These are phyloP conservation scores for Apocrypta bakeri DNA, from an alignment of 1,140 invertebrate genomes.

Conservation along the genomic window DNA sequence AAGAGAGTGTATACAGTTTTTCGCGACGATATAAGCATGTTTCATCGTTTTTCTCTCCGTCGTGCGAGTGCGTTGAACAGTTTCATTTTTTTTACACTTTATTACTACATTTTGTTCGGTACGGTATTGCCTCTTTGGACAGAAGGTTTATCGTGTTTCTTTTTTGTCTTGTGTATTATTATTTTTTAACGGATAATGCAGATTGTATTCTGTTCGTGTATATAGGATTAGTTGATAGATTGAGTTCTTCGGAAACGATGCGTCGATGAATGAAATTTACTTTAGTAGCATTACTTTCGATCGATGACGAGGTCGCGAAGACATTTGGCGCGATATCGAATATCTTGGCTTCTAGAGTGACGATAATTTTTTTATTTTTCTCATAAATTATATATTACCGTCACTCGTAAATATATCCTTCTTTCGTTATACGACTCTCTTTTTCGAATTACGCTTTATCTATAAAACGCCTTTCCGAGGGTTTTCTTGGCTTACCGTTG, in stretches of 20 bases:
- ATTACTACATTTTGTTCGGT: neutral
- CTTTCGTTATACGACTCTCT: no score
- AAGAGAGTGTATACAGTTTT: neutral
- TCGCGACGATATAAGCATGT: neutral
- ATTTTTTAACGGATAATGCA: neutral
- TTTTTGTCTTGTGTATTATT: neutral
- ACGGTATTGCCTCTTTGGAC: neutral
- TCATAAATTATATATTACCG: neutral
- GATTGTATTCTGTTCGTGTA: no score
- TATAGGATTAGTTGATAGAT: neutral
- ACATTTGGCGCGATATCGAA: constrained; percentile 25
- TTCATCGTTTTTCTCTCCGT: neutral
- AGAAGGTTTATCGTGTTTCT: neutral
- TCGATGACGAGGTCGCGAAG: constrained; percentile 42
- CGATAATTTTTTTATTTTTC: constrained; percentile 5
- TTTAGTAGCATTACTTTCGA: constrained; percentile 30
- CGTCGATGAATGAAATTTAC: constrained; percentile 22
- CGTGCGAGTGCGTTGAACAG: neutral
- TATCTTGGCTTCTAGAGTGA: constrained; percentile 20
- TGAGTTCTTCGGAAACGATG: neutral
- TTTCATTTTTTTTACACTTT: neutral
- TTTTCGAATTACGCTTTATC: neutral
- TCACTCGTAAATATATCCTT: no score
- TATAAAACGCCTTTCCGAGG: neutral
- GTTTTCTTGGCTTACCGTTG: neutral